These are phyloP conservation scores for Pygoscelis adeliae DNA, from an alignment of 2,113 vertebrate genomes.

Conservation along the genomic window DNA sequence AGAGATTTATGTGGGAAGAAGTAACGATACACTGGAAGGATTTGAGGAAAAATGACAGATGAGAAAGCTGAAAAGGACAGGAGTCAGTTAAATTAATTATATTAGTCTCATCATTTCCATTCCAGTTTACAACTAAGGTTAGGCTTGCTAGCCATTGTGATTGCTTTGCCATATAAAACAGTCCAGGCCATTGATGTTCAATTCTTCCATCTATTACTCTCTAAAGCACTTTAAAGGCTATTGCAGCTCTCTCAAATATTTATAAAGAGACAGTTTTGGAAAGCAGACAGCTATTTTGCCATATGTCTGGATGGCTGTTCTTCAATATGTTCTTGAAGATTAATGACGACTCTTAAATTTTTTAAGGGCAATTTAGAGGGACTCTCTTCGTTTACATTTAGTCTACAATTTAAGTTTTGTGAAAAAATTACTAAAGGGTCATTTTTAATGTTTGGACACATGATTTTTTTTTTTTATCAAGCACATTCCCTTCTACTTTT, in stretches of 20 bases:
- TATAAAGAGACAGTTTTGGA: conserved; percentile 6
- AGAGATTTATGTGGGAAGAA: neutral
- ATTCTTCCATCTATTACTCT: neutral
- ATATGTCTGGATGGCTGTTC: neutral
- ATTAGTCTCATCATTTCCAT: neutral
- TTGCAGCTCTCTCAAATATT: conserved; percentile 1
- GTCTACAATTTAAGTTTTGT: neutral
- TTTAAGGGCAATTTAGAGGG: neutral
- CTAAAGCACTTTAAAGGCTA: neutral
- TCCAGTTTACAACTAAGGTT: neutral
- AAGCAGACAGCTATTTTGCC: conserved; percentile 16
- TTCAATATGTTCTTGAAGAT: conserved; percentile 1
- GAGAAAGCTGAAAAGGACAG: neutral
- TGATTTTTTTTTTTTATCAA: neutral
- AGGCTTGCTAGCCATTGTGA: neutral
- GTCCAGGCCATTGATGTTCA: neutral
- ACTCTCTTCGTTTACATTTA: neutral
- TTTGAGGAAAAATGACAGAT: neutral
- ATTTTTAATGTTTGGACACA: neutral
- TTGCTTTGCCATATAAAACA: neutral
- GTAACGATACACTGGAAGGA: neutral
- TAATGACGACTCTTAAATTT: neutral
- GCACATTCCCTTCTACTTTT: neutral
- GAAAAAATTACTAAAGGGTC: neutral
- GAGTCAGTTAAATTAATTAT: neutral